Evolutionary conservation across 2,797 vertebrate genomes (phyloP).

Genomic region (Cynodonichthys magdalenae): DNA sequence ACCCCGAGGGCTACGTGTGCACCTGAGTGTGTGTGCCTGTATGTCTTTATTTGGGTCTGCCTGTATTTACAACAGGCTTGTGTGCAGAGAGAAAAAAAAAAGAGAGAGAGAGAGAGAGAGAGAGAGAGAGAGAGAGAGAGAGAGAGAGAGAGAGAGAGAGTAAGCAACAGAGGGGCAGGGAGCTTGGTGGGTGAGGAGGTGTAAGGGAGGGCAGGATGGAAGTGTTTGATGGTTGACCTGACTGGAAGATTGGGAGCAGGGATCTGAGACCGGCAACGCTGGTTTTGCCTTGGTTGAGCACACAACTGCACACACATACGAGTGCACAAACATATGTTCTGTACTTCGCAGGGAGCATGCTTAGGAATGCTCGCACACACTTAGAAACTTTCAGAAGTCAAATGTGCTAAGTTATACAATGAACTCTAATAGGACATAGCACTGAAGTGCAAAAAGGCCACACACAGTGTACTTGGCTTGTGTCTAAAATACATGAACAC

Average conservation of each 20-base stretch:
- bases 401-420: slow-evolving; percentile 2
- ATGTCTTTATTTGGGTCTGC: slow-evolving; percentile 66
- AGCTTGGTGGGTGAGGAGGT: slow-evolving; percentile 66
- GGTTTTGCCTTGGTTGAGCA: slow-evolving; percentile 72
- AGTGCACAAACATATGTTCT: slow-evolving; percentile 47
- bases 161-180: slow-evolving; percentile 21
- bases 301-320: slow-evolving; percentile 54
- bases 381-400: slow-evolving; percentile 39
- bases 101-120: slow-evolving; percentile 33
- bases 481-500: slow-evolving; percentile 14
- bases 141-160: slow-evolving; percentile 24
- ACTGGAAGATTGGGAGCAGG: slow-evolving; percentile 97
- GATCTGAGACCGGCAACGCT: slow-evolving; percentile 78
- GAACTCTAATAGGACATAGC: slow-evolving; percentile 16
- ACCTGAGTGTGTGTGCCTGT: slow-evolving; percentile 30
- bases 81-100: too few species aligned
- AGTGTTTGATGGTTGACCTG: slow-evolving; percentile 98
- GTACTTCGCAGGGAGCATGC: slow-evolving; percentile 25
- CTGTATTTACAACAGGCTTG: slow-evolving; percentile 68
- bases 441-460: slow-evolving; percentile 10
- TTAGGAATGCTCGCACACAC: slow-evolving; percentile 18
- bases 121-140: slow-evolving; percentile 27
- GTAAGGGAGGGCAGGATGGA: slow-evolving; percentile 80
- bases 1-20: slow-evolving; percentile 70
- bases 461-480: slow-evolving; percentile 4